These are phyloP conservation scores for Chiloscyllium punctatum DNA, from an alignment of 2,797 vertebrate genomes.

Conservation along the genomic window DNA sequence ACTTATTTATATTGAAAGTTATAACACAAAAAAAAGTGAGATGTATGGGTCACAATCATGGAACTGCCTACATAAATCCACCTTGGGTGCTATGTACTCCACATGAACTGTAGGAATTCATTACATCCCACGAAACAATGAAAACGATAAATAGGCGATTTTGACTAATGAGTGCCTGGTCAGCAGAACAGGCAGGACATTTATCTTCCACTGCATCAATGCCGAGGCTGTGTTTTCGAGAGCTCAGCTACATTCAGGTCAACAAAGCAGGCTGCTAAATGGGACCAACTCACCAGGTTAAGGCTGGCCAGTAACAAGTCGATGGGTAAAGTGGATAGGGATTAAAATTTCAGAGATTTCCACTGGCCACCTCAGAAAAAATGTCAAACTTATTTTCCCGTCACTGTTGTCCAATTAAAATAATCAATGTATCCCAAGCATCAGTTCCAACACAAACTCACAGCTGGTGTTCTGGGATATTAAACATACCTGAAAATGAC, in stretches of 20 bases:
- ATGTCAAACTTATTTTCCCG: background rate
- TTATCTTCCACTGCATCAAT: background rate
- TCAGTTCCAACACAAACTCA: background rate
- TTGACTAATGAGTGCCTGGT: background rate
- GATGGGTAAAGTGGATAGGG: background rate
- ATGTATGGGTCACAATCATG: background rate
- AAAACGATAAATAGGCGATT: background rate
- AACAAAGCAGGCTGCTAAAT: background rate
- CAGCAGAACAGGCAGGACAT: background rate
- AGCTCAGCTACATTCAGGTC: background rate
- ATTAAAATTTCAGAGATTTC: background rate
- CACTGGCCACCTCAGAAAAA: background rate
- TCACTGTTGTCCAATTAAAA: background rate
- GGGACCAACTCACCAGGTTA: background rate
- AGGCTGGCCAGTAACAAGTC: background rate
- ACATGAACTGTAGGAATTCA: background rate
- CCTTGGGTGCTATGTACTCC: background rate
- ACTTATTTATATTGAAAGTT: background rate
- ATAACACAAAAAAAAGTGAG: background rate
- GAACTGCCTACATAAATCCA: background rate
- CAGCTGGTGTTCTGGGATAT: background rate
- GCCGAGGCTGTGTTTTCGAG: background rate
- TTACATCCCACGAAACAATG: background rate
- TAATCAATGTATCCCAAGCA: background rate
- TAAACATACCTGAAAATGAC: background rate